Percentiles rank a stretch among this genome's conserved stretches.
Evolutionary conservation across 2,888 invertebrate genomes (phyloP).

Genomic region (Stratiomys singularior): DNA sequence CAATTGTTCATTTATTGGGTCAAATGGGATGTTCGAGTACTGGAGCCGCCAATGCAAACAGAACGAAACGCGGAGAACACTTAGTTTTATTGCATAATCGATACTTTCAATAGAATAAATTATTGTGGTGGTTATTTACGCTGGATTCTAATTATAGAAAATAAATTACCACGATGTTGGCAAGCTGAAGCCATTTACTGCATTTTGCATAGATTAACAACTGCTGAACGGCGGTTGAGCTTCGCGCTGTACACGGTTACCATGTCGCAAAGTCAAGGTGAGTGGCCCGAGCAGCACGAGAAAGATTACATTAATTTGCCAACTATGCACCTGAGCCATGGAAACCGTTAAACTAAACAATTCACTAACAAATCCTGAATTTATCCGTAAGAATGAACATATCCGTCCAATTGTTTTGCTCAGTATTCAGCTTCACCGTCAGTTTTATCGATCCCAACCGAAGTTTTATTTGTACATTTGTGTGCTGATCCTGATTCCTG

Average conservation of each 20-base stretch:
- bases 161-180: background rate
- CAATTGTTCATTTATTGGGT: conserved; percentile 4
- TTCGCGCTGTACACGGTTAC: conserved; percentile 46
- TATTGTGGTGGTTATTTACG: background rate
- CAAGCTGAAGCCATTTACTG: background rate
- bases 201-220: conserved; percentile 20
- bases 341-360: background rate
- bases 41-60: background rate
- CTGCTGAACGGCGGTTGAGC: conserved; percentile 15
- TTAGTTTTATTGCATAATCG: conserved; percentile 21
- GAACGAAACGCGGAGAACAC: background rate
- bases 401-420: background rate
- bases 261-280: conserved; percentile 51
- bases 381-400: background rate
- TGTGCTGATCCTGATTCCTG: background rate
- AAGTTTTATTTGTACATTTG: no score
- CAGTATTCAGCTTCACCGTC: background rate
- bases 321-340: background rate
- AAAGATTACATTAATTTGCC: background rate
- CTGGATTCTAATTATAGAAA: conserved; percentile 33
- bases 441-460: no score
- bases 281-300: conserved; percentile 44
- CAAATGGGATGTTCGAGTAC: conserved; percentile 17
- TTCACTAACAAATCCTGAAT: background rate
- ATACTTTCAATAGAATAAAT: conserved; percentile 15